A percentile compares a stretch with the other conserved stretches of the same genome.
These are phyloP conservation scores for Perizoma affinitatum DNA, from an alignment of 2,888 invertebrate genomes.

Conservation along the genomic window DNA sequence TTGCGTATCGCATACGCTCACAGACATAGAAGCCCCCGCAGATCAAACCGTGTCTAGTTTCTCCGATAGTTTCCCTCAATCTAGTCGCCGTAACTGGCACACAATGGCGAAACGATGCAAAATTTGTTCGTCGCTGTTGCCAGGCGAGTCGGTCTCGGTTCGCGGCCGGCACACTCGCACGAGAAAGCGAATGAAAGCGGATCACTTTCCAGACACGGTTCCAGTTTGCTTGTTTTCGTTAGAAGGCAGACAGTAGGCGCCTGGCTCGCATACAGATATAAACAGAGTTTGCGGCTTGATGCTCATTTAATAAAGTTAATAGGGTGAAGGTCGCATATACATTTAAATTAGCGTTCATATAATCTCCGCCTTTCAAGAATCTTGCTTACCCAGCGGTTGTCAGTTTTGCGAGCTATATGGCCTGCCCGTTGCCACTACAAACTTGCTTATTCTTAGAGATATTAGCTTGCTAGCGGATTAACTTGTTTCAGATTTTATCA, in stretches of 20 bases:
- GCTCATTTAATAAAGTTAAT: no score
- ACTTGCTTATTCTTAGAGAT: no score
- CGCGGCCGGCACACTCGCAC: slow-evolving; percentile 50
- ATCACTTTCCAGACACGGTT: slow-evolving; percentile 61
- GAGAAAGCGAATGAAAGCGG: slow-evolving; percentile 74
- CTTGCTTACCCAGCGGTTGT: no score
- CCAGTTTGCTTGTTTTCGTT: slow-evolving; percentile 32
- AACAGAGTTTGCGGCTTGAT: no score
- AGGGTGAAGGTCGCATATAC: no score
- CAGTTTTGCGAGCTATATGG: no score
- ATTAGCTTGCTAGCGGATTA: no score
- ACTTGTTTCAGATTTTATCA: no score
- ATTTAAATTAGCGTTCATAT: no score
- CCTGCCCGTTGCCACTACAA: no score
- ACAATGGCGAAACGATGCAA: slow-evolving; percentile 25
- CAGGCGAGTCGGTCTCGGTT: slow-evolving; percentile 30
- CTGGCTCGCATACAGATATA: background rate
- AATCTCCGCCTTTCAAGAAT: no score
- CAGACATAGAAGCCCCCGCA: slow-evolving; percentile 3
- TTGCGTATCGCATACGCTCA: slow-evolving; percentile 1
- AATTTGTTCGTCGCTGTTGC: slow-evolving; percentile 26
- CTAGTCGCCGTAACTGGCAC: slow-evolving; percentile 10
- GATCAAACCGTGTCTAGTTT: slow-evolving; percentile 11
- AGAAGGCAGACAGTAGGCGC: slow-evolving; percentile 7
- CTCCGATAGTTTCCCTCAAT: slow-evolving; percentile 19